Conservation (phyloP, 2,888 invertebrate genomes). For the Caenorhabditis virilis region DNA sequence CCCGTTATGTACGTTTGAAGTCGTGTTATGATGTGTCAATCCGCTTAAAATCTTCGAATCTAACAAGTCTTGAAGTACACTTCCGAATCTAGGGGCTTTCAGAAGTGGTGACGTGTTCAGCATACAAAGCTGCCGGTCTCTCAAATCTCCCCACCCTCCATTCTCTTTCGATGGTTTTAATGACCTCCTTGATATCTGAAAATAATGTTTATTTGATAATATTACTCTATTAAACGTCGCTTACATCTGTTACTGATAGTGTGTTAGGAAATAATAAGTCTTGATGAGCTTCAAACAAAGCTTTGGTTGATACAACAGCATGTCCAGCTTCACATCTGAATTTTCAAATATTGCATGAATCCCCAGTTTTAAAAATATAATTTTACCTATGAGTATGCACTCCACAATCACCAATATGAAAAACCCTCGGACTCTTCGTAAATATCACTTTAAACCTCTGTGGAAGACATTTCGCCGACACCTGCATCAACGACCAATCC, state of each 20-base stretch:
- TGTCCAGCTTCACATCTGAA: slow-evolving; percentile 47
- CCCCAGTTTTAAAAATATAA: not conserved
- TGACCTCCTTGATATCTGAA: slow-evolving; percentile 58
- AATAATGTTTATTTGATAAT: not conserved
- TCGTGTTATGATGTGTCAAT: too few relatives aligned
- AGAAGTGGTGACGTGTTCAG: slow-evolving; percentile 27
- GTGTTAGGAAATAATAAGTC: slow-evolving; percentile 71
- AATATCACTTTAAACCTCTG: slow-evolving; percentile 80
- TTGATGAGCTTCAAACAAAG: slow-evolving; percentile 69
- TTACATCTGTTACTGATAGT: slow-evolving; percentile 42
- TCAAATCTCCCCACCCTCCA: slow-evolving; percentile 92
- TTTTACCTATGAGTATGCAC: slow-evolving; percentile 69
- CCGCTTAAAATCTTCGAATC: too few relatives aligned
- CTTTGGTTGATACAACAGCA: slow-evolving; percentile 33
- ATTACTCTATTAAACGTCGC: not conserved
- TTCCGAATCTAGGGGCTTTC: too few relatives aligned
- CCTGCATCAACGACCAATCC: slow-evolving; percentile 85
- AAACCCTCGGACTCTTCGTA: slow-evolving; percentile 84
- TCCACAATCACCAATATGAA: slow-evolving; percentile 98
- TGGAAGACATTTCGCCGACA: slow-evolving; percentile 65
- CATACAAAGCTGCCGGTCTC: slow-evolving; percentile 30
- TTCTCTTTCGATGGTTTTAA: slow-evolving; percentile 73
- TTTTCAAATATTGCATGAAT: not conserved
- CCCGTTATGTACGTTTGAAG: not conserved
- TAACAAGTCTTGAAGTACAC: too few relatives aligned